Evolutionary conservation across 2,888 invertebrate genomes (phyloP).

Genomic region (Proisotoma minuta): DNA sequence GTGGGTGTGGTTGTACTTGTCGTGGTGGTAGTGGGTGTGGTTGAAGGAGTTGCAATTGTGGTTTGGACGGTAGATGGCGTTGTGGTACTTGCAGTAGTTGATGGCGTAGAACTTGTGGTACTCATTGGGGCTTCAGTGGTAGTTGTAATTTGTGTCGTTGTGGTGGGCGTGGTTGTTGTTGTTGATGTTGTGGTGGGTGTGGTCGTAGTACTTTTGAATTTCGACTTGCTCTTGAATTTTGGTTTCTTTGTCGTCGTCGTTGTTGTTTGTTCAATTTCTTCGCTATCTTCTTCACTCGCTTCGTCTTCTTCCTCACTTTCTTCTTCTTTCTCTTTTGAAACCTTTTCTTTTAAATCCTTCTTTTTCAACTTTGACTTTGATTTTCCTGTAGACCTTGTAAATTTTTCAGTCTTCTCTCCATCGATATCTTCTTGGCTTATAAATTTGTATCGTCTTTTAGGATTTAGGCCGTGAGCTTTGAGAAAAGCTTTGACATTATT

Average conservation of each 20-base stretch:
- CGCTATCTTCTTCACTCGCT: not conserved
- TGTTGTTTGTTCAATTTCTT: not conserved
- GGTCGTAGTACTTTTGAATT: not conserved
- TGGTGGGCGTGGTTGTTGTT: not conserved
- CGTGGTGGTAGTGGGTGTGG: not conserved
- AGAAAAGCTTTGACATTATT: not conserved
- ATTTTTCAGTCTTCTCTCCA: conserved; percentile 3
- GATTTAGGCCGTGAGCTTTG: not conserved
- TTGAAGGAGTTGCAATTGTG: not conserved
- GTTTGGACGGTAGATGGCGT: not conserved
- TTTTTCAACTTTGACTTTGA: no score
- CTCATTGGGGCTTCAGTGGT: not conserved
- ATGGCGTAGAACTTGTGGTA: not conserved
- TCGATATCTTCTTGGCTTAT: not conserved
- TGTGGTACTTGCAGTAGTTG: not conserved
- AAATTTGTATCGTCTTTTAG: not conserved
- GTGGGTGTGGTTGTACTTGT: not conserved
- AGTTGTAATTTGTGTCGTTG: not conserved
- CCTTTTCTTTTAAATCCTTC: not conserved
- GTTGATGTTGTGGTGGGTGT: not conserved
- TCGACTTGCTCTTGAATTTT: not conserved
- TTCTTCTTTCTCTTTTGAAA: not conserved
- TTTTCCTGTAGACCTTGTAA: not conserved
- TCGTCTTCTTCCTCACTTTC: not conserved
- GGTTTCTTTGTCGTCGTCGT: not conserved